Evolutionary conservation across 2,888 invertebrate species (phyloP), one percentile per base, ranked within the genome.

Genomic region (Pantelozetes paolii): DNA sequence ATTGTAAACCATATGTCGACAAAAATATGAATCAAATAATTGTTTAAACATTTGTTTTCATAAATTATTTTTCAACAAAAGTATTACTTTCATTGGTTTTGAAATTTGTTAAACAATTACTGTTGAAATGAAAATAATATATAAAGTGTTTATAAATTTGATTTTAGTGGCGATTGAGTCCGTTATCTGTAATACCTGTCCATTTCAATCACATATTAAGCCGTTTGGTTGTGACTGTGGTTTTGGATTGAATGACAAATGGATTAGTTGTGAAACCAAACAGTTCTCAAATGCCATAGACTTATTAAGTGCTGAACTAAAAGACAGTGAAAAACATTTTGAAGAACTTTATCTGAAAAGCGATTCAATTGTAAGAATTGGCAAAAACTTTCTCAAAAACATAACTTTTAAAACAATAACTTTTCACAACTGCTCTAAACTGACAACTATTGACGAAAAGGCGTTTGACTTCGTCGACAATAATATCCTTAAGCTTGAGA

Each of bases 381-480:
- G 40, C 40, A 1, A 67, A 40, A 67, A 67, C 32, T 42, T 67
- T 42, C 36, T 67, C 6, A 67, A 42, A 3, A 67, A 67, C 13
- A 67, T 67, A 23, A n/a, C 40, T 23, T 67, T 67, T 20, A 67
- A 67, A 67, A 23, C 23, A n/a, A 67, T 67, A 30, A 67, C 67
- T 11, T 42, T 67, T 42, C 40, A 67, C 3, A 67, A 67, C 40
- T 67, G 67, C 40, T 23, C 23, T 40, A 20, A 42, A 1, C 42
- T 67, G 40, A 67, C 36, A 11, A 40, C 67, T 20, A 67, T 67
- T 3, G 18, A 67, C n/a, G 23, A 40, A 18, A 67, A 67, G 20
- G 67, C 67, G 0, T 67, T 67, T 23, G 32, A n/a, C 20, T 13
- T 6, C n/a, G 18, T 67, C 23, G 67, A 32, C 1, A 13, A 36